Evolutionary conservation across 2,797 vertebrate genomes (phyloP), one percentile per base, ranked within the genome.

Genomic region (Serranus cabrilla): DNA sequence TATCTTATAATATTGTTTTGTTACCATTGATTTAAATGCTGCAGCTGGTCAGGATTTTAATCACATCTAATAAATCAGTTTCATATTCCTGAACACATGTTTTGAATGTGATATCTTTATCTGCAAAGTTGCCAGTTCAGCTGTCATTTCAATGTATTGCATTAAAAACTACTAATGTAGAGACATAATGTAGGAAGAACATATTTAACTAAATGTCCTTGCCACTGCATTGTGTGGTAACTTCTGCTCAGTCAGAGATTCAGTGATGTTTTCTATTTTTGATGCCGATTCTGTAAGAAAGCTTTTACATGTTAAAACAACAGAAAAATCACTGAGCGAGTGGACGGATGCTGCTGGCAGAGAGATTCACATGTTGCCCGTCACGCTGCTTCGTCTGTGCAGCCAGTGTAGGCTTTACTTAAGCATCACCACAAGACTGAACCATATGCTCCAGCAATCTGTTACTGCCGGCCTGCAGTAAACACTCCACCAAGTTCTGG

Each of bases 401-500:
- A 71, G 65, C 57, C 56, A 39, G 54, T 34, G 54, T 39, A 61
- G 43, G 71, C 47, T 81, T 71, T 40, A 69, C 68, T 66, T 73
- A 62, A 76, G 50, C 55, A 0, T 78, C 77, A 58, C 4, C 61
- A 69, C 14, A 66, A 50, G 14, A 65, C 52, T 63, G 40, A 81
- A 84, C 61, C 82, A 88, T 87, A 87, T 89, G 86, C 7, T 71
- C 2, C 71, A 21, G 65, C 81, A 87, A 74, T 81, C 79, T 87
- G 87, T 73, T 73, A 51, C 9, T 40, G 49, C 12, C 42, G 49
- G 60, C 58, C 37, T 2, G 34, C 51, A 56, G 52, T 6, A 67
- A 64, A 71, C 70, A 67, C 12, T 12, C n/a, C 0, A 27, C 25
- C 21, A 34, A 56, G 18, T 67, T 67, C n/a, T 43, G 51, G 37